Conservation (phyloP, 1,140 invertebrate species). For the Vollenhovia emeryi region DNA sequence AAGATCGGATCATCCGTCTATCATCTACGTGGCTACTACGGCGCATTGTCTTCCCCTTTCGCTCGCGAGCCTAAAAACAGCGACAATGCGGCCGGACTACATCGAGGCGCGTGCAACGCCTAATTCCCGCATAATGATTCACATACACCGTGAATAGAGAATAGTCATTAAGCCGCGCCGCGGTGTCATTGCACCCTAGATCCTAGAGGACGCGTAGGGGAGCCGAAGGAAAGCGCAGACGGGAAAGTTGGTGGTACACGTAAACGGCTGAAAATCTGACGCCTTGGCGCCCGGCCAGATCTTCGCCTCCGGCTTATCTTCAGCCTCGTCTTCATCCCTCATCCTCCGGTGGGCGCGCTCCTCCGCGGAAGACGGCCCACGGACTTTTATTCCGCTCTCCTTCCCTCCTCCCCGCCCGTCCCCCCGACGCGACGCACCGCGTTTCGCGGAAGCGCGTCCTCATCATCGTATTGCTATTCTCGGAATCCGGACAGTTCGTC, state of each 20-base stretch:
- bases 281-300: slow-evolving; percentile 72
- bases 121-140: slow-evolving; percentile 61
- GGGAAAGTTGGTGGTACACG: slow-evolving; percentile 74
- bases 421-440: not conserved
- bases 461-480: slow-evolving; percentile 29
- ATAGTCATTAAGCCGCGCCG: slow-evolving; percentile 64
- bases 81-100: slow-evolving; percentile 47
- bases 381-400: slow-evolving; percentile 47
- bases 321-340: slow-evolving; percentile 64
- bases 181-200: slow-evolving; percentile 72
- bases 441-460: slow-evolving; percentile 37
- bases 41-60: not conserved
- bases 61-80: not conserved
- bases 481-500: not conserved
- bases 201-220: slow-evolving; percentile 63
- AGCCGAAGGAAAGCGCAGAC: slow-evolving; percentile 64
- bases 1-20: not conserved
- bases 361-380: slow-evolving; percentile 55
- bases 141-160: slow-evolving; percentile 70
- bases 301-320: slow-evolving; percentile 65
- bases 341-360: slow-evolving; percentile 59
- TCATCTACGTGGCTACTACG: not conserved
- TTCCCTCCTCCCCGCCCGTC: no score
- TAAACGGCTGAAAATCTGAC: slow-evolving; percentile 75
- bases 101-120: slow-evolving; percentile 21